Percentiles rank a stretch among this genome's conserved stretches.
Evolutionary conservation across 2,888 invertebrate genomes (phyloP).

Genomic region (Lasioglossum zephyrum): DNA sequence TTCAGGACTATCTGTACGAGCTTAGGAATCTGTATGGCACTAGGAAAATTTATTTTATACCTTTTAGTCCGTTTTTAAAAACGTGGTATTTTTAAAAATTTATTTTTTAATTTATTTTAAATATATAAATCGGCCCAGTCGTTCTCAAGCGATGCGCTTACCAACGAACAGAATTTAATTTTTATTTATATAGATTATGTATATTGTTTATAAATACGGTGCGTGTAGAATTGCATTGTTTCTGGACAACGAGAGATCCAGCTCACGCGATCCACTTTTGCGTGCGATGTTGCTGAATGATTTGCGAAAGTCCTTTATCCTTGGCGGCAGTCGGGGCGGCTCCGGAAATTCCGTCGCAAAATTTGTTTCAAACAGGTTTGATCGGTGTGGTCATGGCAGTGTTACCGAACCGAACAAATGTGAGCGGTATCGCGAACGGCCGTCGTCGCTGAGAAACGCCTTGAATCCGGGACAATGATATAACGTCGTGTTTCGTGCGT

Average conservation of each 20-base stretch:
- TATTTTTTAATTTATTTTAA: too few species aligned
- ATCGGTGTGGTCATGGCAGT: slow-evolving; percentile 55
- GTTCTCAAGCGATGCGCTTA: too few species aligned
- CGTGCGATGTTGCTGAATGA: slow-evolving; percentile 13
- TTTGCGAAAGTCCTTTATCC: slow-evolving; percentile 54
- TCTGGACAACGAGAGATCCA: background rate
- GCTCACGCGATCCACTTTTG: background rate
- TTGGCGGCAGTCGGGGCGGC: slow-evolving; percentile 63
- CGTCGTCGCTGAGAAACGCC: slow-evolving; percentile 42
- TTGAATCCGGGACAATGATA: slow-evolving; percentile 68
- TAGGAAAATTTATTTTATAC: too few species aligned
- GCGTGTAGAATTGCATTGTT: background rate
- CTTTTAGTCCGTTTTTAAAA: too few species aligned
- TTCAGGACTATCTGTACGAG: too few species aligned
- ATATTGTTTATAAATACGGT: background rate
- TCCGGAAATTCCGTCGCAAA: slow-evolving; percentile 63
- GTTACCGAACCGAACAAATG: slow-evolving; percentile 48
- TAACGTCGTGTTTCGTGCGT: slow-evolving; percentile 21
- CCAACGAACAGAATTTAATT: too few species aligned
- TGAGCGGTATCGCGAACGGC: slow-evolving; percentile 39
- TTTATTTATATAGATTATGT: too few species aligned
- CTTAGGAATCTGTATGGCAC: too few species aligned
- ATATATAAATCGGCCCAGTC: too few species aligned
- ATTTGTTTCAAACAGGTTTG: slow-evolving; percentile 66
- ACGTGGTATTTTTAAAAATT: too few species aligned